Evolutionary conservation across 2,113 vertebrate species (phyloP), one percentile per base, ranked within the genome.

Genomic region (Podarcis raffonei): DNA sequence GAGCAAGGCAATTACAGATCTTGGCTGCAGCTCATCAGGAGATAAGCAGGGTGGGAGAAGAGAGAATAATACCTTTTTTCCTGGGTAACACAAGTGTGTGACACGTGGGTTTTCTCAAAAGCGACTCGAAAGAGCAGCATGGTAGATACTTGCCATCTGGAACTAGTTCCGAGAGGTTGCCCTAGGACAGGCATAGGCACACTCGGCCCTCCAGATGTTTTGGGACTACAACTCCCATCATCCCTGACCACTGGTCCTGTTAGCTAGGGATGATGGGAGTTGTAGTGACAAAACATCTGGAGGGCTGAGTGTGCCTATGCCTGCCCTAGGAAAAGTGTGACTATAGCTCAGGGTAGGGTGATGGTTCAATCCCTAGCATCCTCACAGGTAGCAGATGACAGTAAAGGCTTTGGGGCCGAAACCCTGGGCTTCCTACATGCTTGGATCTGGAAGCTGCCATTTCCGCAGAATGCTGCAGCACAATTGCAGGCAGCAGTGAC

Each of bases 1-100:
- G 91, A 96, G 92, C 93, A 88, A 95, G 94, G 94, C 95, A 96
- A 95, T 96, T 96, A 95, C 91, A 90, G 91, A 95, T 93, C 92
- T 95, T 95, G 95, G 95, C 95, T 92, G 88, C 93, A 93, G 90
- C 89, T 93, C 93, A 30, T 53, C 87, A 90, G 92, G 90, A 95
- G 94, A 95, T 90, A 93, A 93, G 93, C 94, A 72, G 16, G 8
- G 42, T 27, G 68, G 30, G 59, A 62, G 59, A 20, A 20, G 59
- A 8, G 35, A 35, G 39, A 30, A 88, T 91, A 91, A 92, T 71
- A 89, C 89, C 89, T 92, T 90, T 92, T 90, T 91, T 91, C 92
- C 92, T 90, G 90, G 82, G 94, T 90, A 93, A 93, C 91, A 95
- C 91, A 35, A 53, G 75, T 82, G 35, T 66, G 87, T 6, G 68